Evolutionary conservation across 2,888 invertebrate species (phyloP).

Genomic region (Coleophora deauratella): DNA sequence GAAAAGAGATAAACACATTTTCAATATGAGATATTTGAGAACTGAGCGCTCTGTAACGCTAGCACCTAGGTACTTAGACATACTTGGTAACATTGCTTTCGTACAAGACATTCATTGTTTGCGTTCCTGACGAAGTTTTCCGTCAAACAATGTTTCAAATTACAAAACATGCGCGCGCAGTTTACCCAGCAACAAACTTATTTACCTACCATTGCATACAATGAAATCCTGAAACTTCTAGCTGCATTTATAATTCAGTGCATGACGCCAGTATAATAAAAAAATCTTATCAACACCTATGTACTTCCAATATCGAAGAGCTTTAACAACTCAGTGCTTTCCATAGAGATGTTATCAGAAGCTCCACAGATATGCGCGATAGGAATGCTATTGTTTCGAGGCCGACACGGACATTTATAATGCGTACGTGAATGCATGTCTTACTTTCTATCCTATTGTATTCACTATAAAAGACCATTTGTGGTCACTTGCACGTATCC

Average conservation of each 20-base stretch:
- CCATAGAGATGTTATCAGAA: slow-evolving; percentile 24
- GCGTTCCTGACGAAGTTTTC: slow-evolving; percentile 38
- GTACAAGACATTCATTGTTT: slow-evolving; percentile 37
- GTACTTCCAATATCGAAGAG: slow-evolving; percentile 5
- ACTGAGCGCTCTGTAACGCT: no score
- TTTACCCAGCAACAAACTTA: slow-evolving; percentile 9
- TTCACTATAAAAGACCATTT: slow-evolving; percentile 31
- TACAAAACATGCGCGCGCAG: slow-evolving; percentile 39
- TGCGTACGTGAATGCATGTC: slow-evolving; percentile 19
- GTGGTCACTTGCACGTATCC: slow-evolving; percentile 30
- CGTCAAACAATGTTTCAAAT: slow-evolving; percentile 46
- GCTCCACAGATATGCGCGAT: slow-evolving; percentile 22
- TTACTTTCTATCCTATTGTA: slow-evolving; percentile 55
- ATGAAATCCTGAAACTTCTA: neutral
- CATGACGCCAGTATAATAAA: neutral
- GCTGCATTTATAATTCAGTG: neutral
- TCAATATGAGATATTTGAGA: slow-evolving; percentile 1
- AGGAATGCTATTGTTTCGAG: slow-evolving; percentile 51
- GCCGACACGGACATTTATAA: slow-evolving; percentile 27
- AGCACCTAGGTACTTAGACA: no score
- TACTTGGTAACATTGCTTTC: slow-evolving; percentile 25
- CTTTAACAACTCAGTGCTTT: slow-evolving; percentile 11
- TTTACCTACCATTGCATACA: neutral
- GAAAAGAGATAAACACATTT: slow-evolving; percentile 11
- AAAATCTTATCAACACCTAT: slow-evolving; percentile 9